These are phyloP conservation scores for Noctua pronuba DNA, from an alignment of 2,888 invertebrate species.

Conservation along the genomic window DNA sequence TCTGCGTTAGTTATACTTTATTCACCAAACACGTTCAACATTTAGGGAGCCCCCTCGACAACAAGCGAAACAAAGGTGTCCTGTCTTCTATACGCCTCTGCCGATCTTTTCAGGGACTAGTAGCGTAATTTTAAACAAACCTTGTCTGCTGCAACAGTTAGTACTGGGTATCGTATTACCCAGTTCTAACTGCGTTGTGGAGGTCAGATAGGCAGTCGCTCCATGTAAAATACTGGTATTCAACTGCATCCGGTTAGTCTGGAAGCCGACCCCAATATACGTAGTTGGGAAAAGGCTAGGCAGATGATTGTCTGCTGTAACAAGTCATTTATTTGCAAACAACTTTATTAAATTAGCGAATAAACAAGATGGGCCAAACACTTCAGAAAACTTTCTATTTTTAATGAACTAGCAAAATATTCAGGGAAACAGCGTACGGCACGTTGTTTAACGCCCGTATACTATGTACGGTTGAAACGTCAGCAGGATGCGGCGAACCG, in stretches of 20 bases:
- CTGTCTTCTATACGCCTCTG: not conserved
- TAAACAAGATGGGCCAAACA: not conserved
- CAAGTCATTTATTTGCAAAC: not conserved
- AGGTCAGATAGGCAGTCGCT: too few species aligned
- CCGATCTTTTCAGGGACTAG: not conserved
- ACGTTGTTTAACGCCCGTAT: constrained; percentile 12
- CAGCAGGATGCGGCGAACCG: constrained; percentile 53
- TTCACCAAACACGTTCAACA: not conserved
- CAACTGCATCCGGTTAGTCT: too few species aligned
- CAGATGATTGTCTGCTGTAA: too few species aligned
- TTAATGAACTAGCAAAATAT: not conserved
- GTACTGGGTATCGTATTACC: too few species aligned
- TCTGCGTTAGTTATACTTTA: not conserved
- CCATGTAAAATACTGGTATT: too few species aligned
- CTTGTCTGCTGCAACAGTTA: too few species aligned
- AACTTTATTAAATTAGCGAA: not conserved
- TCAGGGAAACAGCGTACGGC: not conserved
- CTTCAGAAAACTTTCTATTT: not conserved
- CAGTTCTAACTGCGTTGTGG: too few species aligned
- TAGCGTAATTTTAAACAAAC: not conserved
- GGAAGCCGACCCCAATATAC: too few species aligned
- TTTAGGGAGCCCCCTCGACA: not conserved
- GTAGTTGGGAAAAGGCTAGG: too few species aligned
- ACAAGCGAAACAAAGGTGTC: not conserved
- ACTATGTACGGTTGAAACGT: constrained; percentile 13